Evolutionary conservation across 2,797 vertebrate genomes (phyloP), one percentile per base, ranked within the genome.

Genomic region (Meda fulgida): DNA sequence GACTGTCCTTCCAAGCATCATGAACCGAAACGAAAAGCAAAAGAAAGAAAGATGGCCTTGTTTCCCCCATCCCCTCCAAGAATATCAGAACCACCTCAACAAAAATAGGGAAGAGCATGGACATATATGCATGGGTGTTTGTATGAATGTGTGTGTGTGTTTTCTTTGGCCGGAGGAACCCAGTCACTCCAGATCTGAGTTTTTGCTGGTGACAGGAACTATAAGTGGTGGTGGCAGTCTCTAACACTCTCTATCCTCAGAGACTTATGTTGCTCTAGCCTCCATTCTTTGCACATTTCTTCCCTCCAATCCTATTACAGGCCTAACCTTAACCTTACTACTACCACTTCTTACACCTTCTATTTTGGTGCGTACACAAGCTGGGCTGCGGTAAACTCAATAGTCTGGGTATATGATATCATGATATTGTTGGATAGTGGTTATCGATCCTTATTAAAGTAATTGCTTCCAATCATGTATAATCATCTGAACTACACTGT

Each of bases 181-280:
- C 89, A 91, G 92, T 95, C 93, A 92, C 92, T 92, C 92, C 86
- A 89, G 88, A 93, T 95, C 93, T 93, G 91, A 88, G 88, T 89
- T 89, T 83, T 89, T 89, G 93, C 89, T 90, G 91, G 87, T 93
- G 93, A 95, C 93, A 91, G 91, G 84, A 90, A 92, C 92, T 92
- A 38, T 89, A 91, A 94, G 91, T 89, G 90, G 84, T 88, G 89
- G 89, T 92, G 92, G 92, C 92, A 90, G 87, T 86, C 91, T 93
- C 91, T 91, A 93, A 78, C 72, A 63, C 90, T 90, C 90, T 90
- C 85, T 48, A 93, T 93, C 86, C 87, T 87, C 55, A 26, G 71
- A 81, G 86, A 88, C 86, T 93, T 90, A 90, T 88, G 90, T 78
- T 43, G 88, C 85, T 89, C 85, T 89, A 91, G 65, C 55, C 83